Conservation (phyloP, 2,888 invertebrate genomes). For the Tillus elongatus region DNA sequence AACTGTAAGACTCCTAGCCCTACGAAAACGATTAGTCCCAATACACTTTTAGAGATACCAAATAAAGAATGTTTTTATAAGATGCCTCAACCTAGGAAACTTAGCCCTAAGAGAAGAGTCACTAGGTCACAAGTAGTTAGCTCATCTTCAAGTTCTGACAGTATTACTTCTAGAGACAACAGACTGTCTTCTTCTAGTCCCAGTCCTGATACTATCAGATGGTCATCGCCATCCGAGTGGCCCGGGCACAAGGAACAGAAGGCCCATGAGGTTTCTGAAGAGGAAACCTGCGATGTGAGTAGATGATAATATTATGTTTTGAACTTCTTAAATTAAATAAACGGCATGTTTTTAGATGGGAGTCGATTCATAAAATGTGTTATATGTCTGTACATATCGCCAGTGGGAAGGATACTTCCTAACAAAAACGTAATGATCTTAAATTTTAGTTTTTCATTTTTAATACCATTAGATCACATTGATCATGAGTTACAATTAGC, state of each 20-base stretch:
- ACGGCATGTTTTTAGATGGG: slow-evolving; percentile 7
- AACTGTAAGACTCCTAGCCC: slow-evolving; percentile 46
- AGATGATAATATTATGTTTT: slow-evolving; percentile 5
- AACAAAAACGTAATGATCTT: too few species aligned
- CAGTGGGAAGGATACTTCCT: neutral
- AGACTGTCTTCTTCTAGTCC: slow-evolving; percentile 39
- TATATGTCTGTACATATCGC: too few species aligned
- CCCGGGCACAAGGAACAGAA: slow-evolving; percentile 33
- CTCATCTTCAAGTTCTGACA: slow-evolving; percentile 54
- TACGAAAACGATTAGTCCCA: slow-evolving; percentile 48
- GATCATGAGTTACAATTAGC: too few species aligned
- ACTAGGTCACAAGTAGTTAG: slow-evolving; percentile 47
- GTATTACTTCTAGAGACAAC: slow-evolving; percentile 46
- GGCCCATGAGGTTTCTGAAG: slow-evolving; percentile 41
- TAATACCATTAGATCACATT: too few species aligned
- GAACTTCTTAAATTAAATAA: neutral
- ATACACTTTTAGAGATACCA: slow-evolving; percentile 55
- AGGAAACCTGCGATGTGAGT: slow-evolving; percentile 46
- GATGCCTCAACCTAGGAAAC: slow-evolving; percentile 42
- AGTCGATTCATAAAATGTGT: neutral
- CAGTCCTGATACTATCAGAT: slow-evolving; percentile 40
- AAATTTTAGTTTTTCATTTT: too few species aligned
- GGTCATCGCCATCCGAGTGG: slow-evolving; percentile 40
- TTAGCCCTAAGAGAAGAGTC: slow-evolving; percentile 51
- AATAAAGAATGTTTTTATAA: slow-evolving; percentile 37